Evolutionary conservation across 2,888 invertebrate species (phyloP).

Genomic region (Chouioia cunea): DNA sequence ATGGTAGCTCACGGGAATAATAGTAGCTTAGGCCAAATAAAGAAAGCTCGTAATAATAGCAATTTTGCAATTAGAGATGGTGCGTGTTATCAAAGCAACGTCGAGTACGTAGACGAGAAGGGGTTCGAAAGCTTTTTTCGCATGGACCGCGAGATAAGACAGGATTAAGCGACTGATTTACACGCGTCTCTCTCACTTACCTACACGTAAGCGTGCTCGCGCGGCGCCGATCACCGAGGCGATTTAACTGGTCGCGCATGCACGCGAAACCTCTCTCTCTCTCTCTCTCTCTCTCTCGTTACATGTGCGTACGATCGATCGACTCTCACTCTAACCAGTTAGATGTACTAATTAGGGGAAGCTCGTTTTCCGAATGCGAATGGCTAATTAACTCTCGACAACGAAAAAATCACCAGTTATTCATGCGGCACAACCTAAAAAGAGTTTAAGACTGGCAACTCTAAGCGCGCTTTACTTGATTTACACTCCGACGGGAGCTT

Average conservation of each 20-base stretch:
- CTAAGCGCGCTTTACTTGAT: constrained; percentile 24
- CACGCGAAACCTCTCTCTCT: too few relatives aligned
- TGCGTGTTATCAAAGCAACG: constrained; percentile 39
- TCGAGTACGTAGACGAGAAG: too few relatives aligned
- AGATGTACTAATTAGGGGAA: not conserved
- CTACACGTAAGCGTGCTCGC: constrained; percentile 12
- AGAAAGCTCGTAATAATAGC: not conserved
- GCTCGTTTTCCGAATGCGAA: not conserved
- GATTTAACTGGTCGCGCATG: too few relatives aligned
- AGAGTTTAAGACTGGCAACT: too few relatives aligned
- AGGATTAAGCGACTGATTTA: constrained; percentile 61
- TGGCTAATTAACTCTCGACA: too few relatives aligned
- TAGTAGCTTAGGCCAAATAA: too few relatives aligned
- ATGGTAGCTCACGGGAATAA: too few relatives aligned
- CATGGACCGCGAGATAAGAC: constrained; percentile 33
- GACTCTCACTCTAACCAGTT: not conserved
- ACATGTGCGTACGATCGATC: too few relatives aligned
- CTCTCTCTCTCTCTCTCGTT: too few relatives aligned
- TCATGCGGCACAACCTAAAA: too few relatives aligned
- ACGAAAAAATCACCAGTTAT: too few relatives aligned
- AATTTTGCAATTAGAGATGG: constrained; percentile 1
- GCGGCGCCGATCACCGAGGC: not conserved
- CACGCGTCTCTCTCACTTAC: constrained; percentile 46
- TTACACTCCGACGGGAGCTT: constrained; percentile 21
- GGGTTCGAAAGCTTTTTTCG: not conserved